Evolutionary conservation across 2,113 vertebrate species (phyloP).

Genomic region (Atlantisia rogersi): DNA sequence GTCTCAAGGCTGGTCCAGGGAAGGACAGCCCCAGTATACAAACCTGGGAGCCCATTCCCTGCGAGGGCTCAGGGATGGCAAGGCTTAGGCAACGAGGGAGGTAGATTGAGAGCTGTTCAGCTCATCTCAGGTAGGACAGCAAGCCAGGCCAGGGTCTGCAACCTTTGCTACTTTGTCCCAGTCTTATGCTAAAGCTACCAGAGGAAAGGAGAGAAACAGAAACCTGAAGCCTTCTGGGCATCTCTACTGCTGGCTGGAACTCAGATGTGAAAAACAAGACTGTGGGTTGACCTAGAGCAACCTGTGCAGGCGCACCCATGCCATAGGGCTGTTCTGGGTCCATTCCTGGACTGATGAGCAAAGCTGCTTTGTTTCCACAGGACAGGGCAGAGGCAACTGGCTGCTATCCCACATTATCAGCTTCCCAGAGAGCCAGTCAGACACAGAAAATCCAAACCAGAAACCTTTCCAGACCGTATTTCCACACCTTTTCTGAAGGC

Average conservation of each 20-base stretch:
- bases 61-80: accelerated
- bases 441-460: background rate
- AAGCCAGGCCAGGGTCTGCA: accelerated
- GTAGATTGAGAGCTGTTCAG: background rate
- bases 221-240: background rate
- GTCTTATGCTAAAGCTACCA: background rate
- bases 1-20: background rate
- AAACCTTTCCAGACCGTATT: background rate
- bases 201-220: background rate
- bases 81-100: background rate
- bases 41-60: accelerated
- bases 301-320: accelerated
- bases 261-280: background rate
- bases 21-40: background rate
- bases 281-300: background rate
- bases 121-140: background rate
- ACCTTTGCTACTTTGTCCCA: background rate
- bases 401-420: background rate
- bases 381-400: background rate
- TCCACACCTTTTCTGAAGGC: background rate
- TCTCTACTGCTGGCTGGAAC: background rate
- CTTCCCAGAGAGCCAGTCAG: background rate
- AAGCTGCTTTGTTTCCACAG: background rate
- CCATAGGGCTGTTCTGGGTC: background rate
- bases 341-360: background rate